Base-by-base conservation (phyloP, 2,113 vertebrate genomes). In the Tichodroma muraria region DNA sequence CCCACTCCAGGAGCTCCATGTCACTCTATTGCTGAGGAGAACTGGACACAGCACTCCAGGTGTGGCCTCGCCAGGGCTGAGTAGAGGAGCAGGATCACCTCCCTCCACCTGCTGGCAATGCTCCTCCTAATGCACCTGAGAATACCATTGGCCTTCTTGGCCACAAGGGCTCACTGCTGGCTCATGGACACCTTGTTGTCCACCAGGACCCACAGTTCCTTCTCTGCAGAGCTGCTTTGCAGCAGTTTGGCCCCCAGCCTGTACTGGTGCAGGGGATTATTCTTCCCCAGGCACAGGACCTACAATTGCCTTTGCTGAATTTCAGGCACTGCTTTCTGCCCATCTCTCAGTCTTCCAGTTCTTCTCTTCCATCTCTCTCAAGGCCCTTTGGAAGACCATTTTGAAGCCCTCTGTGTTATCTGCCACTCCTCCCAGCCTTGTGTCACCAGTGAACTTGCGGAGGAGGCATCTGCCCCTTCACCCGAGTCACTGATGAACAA, bases 261-360 rank as follows among this genome's bases (percentile, higher is more conserved):
- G 21, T 35, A 3, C 31, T 22, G 35, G 11, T 59, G 35, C 16
- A 7, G 13, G 50, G 28, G 10, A 7, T 50, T 57, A 20, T 49
- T 49, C 13, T 40, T 85, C 20, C 13, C 2, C 13, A 21, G 52
- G 31, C 0, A 0, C 10, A 57, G 16, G 42, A 57, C 20, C 19
- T 65, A 21, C 16, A 35, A 5, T 17, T 30, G 20, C 20, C 44
- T 31, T 50, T 44, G 61, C 4, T 57, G 71, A 27, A 42, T 5
- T 76, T 21, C 53, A 42, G 52, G 6, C 24, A 20, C 30, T 42
- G 30, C 52, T 65, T 44, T 45, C 22, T 57, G 44, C 8, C 35
- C 13, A 20, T 30, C 27, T 56, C 40, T 56, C 20, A 14, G 13
- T 56, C 15, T 66, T 45, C 25, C 27, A 56, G 28, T 56, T 80